These are phyloP conservation scores for Xyrauchen texanus DNA, from an alignment of 2,113 vertebrate genomes.

Conservation along the genomic window DNA sequence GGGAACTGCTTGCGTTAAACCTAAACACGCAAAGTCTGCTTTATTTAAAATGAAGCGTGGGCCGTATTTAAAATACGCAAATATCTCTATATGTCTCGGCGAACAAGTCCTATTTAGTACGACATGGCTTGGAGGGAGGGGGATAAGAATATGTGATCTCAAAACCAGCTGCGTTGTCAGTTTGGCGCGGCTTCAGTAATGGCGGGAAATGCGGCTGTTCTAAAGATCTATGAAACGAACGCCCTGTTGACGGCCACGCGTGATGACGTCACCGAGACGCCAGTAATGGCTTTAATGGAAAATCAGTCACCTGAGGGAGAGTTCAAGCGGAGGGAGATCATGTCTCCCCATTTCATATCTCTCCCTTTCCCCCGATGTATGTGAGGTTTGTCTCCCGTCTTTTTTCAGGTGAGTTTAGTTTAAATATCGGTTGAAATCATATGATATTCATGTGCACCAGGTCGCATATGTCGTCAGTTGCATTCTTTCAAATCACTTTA, in stretches of 20 bases:
- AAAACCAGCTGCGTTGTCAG: not conserved
- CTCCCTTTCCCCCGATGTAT: constrained; percentile 60
- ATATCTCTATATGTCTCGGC: no score
- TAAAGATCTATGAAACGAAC: not conserved
- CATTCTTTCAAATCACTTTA: not conserved
- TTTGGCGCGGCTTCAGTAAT: not conserved
- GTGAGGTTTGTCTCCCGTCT: constrained; percentile 66
- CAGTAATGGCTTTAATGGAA: constrained; percentile 59
- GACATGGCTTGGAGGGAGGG: no score
- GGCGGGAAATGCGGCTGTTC: not conserved
- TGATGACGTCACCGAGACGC: constrained; percentile 63
- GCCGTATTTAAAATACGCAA: no score
- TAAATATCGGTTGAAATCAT: not conserved
- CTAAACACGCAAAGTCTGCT: not conserved
- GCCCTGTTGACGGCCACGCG: not conserved
- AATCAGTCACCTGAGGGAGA: constrained; percentile 41
- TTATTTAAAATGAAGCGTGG: not conserved
- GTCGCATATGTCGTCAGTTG: not conserved
- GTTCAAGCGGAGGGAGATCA: constrained; percentile 6
- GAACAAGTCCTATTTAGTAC: not conserved
- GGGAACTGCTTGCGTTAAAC: not conserved
- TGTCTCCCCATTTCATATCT: not conserved
- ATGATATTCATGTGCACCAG: not conserved
- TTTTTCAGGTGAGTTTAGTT: constrained; percentile 68
- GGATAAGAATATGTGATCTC: not conserved